Evolutionary conservation across 2,888 invertebrate species (phyloP).

Genomic region (Amitus sp.): DNA sequence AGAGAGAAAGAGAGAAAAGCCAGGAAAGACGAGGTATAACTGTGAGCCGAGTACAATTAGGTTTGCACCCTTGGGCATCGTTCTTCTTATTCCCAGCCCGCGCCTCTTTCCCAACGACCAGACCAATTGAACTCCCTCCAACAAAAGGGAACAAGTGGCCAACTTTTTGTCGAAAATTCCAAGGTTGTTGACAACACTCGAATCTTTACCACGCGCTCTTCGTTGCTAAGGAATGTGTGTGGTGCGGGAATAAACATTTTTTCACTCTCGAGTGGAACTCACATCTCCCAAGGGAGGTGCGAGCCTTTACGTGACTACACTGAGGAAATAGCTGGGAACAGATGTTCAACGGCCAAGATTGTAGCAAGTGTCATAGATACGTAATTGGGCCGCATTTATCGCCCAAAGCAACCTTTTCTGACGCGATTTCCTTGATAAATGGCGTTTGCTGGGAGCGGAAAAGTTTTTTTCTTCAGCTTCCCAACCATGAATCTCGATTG

Average conservation of each 20-base stretch:
- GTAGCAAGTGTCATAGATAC: neutral
- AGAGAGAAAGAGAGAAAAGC: slow-evolving; percentile 10
- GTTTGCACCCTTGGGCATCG: slow-evolving; percentile 59
- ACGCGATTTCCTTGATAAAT: too few relatives aligned
- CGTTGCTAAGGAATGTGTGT: too few relatives aligned
- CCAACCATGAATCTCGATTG: too few relatives aligned
- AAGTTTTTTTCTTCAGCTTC: too few relatives aligned
- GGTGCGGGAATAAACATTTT: neutral
- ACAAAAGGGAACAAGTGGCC: slow-evolving; percentile 11
- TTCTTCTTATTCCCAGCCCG: slow-evolving; percentile 53
- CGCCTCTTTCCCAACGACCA: slow-evolving; percentile 36
- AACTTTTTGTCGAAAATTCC: slow-evolving; percentile 31
- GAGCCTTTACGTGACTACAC: slow-evolving; percentile 9
- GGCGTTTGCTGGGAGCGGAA: too few relatives aligned
- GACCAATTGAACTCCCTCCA: slow-evolving; percentile 47
- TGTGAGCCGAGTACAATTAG: slow-evolving; percentile 59
- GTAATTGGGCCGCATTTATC: neutral
- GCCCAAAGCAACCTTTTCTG: neutral
- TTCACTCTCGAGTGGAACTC: neutral
- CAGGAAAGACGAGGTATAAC: slow-evolving; percentile 39
- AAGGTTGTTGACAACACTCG: slow-evolving; percentile 20
- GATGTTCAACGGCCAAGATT: slow-evolving; percentile 1
- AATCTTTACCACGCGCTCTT: too few relatives aligned
- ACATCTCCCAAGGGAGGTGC: neutral
- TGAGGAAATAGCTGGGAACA: neutral